These are phyloP conservation scores for Xerus rutilus DNA, from an alignment of 2,797 vertebrate genomes.

Conservation along the genomic window DNA sequence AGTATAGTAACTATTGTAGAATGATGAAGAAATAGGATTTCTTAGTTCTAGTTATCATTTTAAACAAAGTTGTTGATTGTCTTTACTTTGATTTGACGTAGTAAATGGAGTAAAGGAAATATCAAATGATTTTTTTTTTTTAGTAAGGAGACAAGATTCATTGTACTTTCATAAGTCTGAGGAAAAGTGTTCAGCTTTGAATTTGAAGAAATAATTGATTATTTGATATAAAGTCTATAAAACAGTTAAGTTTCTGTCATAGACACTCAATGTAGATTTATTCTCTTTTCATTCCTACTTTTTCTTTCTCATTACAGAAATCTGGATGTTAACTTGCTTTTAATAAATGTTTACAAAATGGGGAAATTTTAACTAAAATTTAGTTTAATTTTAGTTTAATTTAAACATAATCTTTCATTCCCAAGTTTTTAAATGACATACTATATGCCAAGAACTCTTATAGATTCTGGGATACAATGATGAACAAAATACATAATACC, in stretches of 20 bases:
- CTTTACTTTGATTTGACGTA: slow-evolving; percentile 7
- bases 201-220: slow-evolving; percentile 17
- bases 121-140: neutral
- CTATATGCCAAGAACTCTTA: neutral
- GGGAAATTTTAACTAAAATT: neutral
- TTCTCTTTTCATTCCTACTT: neutral
- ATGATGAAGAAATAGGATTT: neutral
- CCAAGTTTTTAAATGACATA: neutral
- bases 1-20: neutral
- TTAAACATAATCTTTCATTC: slow-evolving; percentile 21
- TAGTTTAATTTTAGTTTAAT: neutral
- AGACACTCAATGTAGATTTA: neutral
- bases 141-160: neutral
- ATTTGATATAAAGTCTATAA: neutral
- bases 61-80: slow-evolving; percentile 13
- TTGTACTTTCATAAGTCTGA: neutral
- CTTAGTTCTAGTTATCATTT: neutral
- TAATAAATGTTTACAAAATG: slow-evolving; percentile 10
- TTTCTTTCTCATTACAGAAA: neutral
- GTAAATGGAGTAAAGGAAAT: neutral
- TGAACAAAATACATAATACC: slow-evolving; percentile 30
- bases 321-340: neutral
- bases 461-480: neutral
- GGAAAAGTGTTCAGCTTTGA: neutral
- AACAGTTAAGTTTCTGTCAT: neutral